Evolutionary conservation across 2,113 vertebrate genomes (phyloP).

Genomic region (Dromaius novaehollandiae): DNA sequence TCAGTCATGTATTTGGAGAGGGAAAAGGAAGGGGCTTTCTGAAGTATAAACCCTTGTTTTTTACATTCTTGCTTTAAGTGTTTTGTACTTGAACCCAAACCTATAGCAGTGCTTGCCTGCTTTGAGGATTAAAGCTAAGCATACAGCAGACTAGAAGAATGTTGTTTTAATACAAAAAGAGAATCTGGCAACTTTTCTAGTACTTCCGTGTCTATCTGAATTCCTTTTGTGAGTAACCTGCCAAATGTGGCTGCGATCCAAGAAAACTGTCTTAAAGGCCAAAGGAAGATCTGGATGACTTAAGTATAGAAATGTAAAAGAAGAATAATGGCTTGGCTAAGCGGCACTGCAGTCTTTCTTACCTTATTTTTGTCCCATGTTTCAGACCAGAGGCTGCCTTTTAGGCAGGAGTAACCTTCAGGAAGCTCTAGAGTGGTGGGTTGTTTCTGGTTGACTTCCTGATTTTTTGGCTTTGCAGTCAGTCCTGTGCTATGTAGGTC

Average conservation of each 20-base stretch:
- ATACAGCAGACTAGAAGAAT: not conserved
- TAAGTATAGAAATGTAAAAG: not conserved
- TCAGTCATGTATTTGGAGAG: not conserved
- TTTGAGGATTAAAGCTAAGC: not conserved
- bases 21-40: not conserved
- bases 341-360: not conserved
- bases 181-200: not conserved
- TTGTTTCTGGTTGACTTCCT: not conserved
- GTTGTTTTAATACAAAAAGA: not conserved
- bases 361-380: not conserved
- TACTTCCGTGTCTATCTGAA: not conserved
- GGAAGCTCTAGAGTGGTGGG: not conserved
- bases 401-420: not conserved
- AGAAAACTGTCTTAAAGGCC: not conserved
- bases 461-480: not conserved
- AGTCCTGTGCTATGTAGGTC: not conserved
- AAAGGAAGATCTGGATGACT: not conserved
- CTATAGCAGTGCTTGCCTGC: not conserved
- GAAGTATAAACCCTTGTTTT: not conserved
- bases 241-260: not conserved
- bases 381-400: not conserved
- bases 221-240: not conserved
- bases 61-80: fast-evolving
- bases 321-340: not conserved
- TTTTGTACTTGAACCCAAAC: not conserved